Evolutionary conservation across 2,113 vertebrate genomes (phyloP).

Genomic region (Gymnocephalus cernua): DNA sequence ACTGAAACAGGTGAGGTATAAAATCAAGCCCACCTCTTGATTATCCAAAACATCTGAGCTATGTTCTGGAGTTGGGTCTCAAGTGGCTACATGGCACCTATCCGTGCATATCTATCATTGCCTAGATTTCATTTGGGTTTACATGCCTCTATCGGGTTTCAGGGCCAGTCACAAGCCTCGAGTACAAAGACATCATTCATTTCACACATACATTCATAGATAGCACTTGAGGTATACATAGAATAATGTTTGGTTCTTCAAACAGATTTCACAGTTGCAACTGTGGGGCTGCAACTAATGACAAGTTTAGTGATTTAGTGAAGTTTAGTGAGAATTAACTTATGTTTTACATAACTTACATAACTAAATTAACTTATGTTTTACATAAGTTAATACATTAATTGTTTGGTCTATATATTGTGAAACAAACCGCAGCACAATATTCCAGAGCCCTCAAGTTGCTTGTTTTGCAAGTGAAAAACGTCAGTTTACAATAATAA

Average conservation of each 20-base stretch:
- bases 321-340: no score
- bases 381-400: no score
- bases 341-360: no score
- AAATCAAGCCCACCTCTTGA: constrained; percentile 50
- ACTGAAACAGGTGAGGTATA: constrained; percentile 67
- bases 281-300: not conserved
- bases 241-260: not conserved
- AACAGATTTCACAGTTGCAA: not conserved
- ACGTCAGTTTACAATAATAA: not conserved
- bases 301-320: no score
- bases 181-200: constrained; percentile 28
- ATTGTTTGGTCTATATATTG: not conserved
- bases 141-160: constrained; percentile 27
- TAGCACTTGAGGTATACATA: not conserved
- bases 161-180: constrained; percentile 26
- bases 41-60: constrained; percentile 59
- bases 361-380: no score
- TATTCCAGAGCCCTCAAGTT: not conserved
- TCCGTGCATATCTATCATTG: constrained; percentile 40
- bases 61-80: constrained; percentile 42
- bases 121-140: constrained; percentile 31
- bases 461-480: not conserved
- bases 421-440: not conserved
- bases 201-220: constrained; percentile 28
- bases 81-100: constrained; percentile 42